These are phyloP conservation scores for Palaemon carinicauda DNA, from an alignment of 1,140 invertebrate species.

Conservation along the genomic window DNA sequence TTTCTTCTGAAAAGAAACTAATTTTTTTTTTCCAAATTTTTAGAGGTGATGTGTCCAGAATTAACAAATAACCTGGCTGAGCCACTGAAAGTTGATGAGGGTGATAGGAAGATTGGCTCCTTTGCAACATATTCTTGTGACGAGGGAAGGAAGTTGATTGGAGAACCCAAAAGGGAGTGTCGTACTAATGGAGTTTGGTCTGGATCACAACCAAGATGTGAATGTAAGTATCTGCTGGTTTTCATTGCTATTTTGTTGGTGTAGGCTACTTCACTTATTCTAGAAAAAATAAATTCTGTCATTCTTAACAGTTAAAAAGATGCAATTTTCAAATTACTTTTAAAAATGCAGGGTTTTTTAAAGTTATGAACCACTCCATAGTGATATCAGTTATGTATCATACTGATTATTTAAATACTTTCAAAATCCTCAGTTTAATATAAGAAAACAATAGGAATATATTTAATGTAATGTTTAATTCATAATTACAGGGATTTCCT, in stretches of 20 bases:
- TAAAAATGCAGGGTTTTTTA: too few relatives aligned
- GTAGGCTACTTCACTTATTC: too few relatives aligned
- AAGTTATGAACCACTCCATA: too few relatives aligned
- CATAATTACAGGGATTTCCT: background rate
- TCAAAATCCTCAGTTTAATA: too few relatives aligned
- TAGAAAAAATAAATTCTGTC: too few relatives aligned
- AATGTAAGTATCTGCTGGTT: slow-evolving; percentile 75
- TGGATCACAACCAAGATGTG: slow-evolving; percentile 78
- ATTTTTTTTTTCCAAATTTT: too few relatives aligned
- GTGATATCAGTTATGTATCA: too few relatives aligned
- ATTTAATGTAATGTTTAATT: too few relatives aligned
- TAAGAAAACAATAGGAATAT: background rate
- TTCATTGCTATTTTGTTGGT: background rate
- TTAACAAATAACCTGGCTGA: background rate
- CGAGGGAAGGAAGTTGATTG: slow-evolving; percentile 78
- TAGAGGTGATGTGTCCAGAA: slow-evolving; percentile 17
- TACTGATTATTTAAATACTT: too few relatives aligned
- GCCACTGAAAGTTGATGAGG: slow-evolving; percentile 69
- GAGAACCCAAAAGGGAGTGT: slow-evolving; percentile 75
- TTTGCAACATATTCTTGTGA: slow-evolving; percentile 86
- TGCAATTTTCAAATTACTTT: too few relatives aligned
- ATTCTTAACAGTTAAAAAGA: too few relatives aligned
- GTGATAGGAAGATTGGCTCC: slow-evolving; percentile 77
- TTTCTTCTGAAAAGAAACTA: background rate
- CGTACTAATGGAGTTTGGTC: slow-evolving; percentile 82